Conservation (phyloP, 2,113 vertebrate genomes). For the Nycticorax nycticorax region DNA sequence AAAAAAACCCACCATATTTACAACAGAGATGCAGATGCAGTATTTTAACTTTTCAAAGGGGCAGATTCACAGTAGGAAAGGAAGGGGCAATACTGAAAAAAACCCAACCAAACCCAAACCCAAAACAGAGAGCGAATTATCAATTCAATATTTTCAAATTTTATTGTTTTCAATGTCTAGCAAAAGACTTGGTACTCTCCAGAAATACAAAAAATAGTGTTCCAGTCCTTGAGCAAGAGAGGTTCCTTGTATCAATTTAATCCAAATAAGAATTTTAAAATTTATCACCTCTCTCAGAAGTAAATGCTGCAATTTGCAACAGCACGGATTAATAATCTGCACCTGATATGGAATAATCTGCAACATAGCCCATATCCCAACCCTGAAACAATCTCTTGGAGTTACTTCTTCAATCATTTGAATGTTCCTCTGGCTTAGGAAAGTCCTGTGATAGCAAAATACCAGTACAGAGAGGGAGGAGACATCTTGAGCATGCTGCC, state of each 20-base stretch:
- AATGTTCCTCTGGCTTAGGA: background rate
- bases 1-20: background rate
- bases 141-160: background rate
- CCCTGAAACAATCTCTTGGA: background rate
- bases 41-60: background rate
- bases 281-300: background rate
- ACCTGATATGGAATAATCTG: background rate
- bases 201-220: background rate
- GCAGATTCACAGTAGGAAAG: background rate
- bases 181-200: background rate
- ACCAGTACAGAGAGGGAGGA: accelerated
- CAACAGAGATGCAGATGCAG: background rate
- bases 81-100: background rate
- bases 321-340: background rate
- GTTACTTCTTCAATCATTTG: background rate
- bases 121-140: background rate
- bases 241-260: background rate
- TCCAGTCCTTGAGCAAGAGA: background rate
- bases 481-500: background rate
- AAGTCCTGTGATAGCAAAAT: background rate
- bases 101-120: background rate
- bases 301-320: background rate
- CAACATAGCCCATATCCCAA: background rate
- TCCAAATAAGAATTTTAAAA: background rate
- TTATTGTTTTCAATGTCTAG: background rate